Evolutionary conservation across 2,888 invertebrate species (phyloP).

Genomic region (Thera obeliscata): DNA sequence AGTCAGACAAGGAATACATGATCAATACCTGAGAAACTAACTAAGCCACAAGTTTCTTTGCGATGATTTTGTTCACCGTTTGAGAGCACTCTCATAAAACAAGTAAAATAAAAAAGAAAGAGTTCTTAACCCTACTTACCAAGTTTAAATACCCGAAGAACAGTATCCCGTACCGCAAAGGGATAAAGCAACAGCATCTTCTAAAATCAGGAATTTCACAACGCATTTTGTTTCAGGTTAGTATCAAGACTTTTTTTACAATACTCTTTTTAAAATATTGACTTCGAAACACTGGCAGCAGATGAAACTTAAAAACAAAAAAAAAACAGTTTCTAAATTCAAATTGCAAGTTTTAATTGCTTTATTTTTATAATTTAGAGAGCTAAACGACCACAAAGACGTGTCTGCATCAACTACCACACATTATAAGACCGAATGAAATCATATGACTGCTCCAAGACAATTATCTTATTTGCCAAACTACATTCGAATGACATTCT

Average conservation of each 20-base stretch:
- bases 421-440: neutral
- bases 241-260: neutral
- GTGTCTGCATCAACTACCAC: too few relatives aligned
- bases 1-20: too few relatives aligned
- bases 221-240: conserved; percentile 42
- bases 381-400: neutral
- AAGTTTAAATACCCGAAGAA: conserved; percentile 54
- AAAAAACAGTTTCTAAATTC: neutral
- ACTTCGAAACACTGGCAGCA: neutral
- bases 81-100: too few relatives aligned
- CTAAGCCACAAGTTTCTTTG: too few relatives aligned
- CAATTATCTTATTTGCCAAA: neutral
- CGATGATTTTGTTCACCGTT: too few relatives aligned
- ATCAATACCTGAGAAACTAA: too few relatives aligned
- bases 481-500: neutral
- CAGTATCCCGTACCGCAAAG: conserved; percentile 59
- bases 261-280: neutral
- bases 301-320: neutral
- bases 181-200: conserved; percentile 59
- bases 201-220: conserved; percentile 57
- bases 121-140: conserved; percentile 38
- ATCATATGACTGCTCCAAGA: neutral
- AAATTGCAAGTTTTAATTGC: neutral
- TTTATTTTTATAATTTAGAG: too few relatives aligned
- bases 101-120: too few relatives aligned